phyloP scores from a whole-genome alignment of 1,140 invertebrate genomes.

The Heliconius melpomene region DNA sequence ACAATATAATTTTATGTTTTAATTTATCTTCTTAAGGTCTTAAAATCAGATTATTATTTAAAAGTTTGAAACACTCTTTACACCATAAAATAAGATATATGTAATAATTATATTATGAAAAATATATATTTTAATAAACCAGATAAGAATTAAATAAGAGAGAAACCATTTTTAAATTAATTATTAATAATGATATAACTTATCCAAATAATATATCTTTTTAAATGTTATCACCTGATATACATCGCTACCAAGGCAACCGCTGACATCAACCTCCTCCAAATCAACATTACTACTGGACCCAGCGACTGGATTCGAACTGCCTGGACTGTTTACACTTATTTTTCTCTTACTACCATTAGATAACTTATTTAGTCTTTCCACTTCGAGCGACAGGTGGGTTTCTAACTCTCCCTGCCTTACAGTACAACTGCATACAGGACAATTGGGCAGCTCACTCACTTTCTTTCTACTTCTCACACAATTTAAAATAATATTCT shows the following conservation, averaged over 20 bases:
- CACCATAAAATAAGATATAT: no score
- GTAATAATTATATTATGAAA: no score
- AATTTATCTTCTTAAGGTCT: no score
- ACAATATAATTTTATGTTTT: no score
- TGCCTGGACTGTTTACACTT: slow-evolving; percentile 55
- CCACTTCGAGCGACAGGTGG: slow-evolving; percentile 71
- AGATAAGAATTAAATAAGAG: no score
- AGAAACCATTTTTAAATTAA: neutral
- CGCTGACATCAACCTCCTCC: slow-evolving; percentile 66
- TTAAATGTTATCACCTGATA: slow-evolving; percentile 60
- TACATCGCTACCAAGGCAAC: slow-evolving; percentile 73
- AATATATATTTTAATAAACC: no score
- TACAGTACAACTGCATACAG: slow-evolving; percentile 77
- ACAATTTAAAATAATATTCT: slow-evolving; percentile 69
- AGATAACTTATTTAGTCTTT: slow-evolving; percentile 71
- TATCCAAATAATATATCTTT: neutral
- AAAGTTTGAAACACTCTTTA: no score
- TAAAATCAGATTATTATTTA: no score
- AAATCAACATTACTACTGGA: slow-evolving; percentile 58
- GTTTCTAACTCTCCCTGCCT: slow-evolving; percentile 70
- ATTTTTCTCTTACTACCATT: slow-evolving; percentile 62
- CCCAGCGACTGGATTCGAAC: slow-evolving; percentile 55
- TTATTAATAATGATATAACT: neutral
- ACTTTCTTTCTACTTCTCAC: slow-evolving; percentile 77
- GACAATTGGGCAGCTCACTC: slow-evolving; percentile 70